phyloP scores from a whole-genome alignment of 2,888 invertebrate species.

The Pristionchus maxplancki region DNA sequence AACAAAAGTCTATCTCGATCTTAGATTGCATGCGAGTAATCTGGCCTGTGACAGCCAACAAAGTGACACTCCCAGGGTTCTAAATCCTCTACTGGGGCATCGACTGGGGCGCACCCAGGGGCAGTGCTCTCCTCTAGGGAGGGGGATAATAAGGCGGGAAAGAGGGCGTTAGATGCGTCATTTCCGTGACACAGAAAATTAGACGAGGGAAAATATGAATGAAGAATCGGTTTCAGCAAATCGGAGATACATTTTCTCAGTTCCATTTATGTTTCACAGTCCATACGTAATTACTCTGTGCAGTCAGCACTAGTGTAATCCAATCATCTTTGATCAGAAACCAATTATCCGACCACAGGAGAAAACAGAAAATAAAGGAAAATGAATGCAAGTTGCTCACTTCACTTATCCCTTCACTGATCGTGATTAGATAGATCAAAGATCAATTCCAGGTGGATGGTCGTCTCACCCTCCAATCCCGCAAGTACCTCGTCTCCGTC shows the following conservation, averaged over 20 bases:
- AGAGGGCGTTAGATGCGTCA: background rate
- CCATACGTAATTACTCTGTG: background rate
- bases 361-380: too few species aligned
- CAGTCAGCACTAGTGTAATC: background rate
- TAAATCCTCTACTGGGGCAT: background rate
- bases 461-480: constrained; percentile 40
- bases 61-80: too few species aligned
- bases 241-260: too few species aligned
- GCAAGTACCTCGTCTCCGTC: constrained; percentile 43
- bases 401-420: too few species aligned
- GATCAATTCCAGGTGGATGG: constrained; percentile 28
- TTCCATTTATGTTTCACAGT: background rate
- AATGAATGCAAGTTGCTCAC: too few species aligned
- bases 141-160: background rate
- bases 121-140: background rate
- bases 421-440: background rate
- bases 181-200: too few species aligned
- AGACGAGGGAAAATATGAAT: too few species aligned
- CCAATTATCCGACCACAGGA: too few species aligned
- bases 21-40: too few species aligned
- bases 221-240: too few species aligned
- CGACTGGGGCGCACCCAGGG: background rate
- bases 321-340: background rate
- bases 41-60: too few species aligned
- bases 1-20: too few species aligned